Base-by-base conservation (phyloP, 2,888 invertebrate species). In the Eulithis testata region DNA sequence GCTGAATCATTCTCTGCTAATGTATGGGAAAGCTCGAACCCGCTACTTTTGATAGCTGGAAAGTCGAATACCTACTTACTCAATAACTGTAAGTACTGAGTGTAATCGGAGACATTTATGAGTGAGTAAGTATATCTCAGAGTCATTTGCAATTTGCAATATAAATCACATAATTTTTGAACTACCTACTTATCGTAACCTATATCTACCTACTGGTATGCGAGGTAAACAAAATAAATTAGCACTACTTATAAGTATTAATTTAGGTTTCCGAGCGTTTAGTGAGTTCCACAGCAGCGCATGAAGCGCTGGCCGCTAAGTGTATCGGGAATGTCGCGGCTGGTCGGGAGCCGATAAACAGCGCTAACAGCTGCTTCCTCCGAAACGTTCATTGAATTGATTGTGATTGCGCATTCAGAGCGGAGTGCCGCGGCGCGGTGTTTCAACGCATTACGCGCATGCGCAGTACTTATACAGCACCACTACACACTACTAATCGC, bases 301-400 rank as follows among this genome's bases (percentile, higher is more conserved):
- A 40, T 6, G 8, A 40, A 6, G 4, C 8, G 37, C 7, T 40
- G 31, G 31, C 31, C 31, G 31, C 31, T 31, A 31, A 31, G 31
- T 31, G 54, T 21, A 52, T 57, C 63, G 12, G 58, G 58, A 58
- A 53, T 53, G 27, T 58, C 27, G 27, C 51, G 11, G 14, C 50
- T 40, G 31, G 9, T 12, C 49, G 49, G 7, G 40, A 21, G 31
- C 1, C 54, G 63, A 57, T 63, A 63, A 59, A 47, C 58, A 54
- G 58, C 58, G 63, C 63, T 54, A 54, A 59, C 63, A 43, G 58
- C 49, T 27, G 31, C 47, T 36, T 51, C 63, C 53, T 58, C 57
- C n/a, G 21, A 51, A 45, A 65, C 52, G 59, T 59, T 63, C 27
- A 63, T 63, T 59, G 63, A 59, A 63, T 63, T 54, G 58, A 63